phyloP scores from a whole-genome alignment of 1,140 invertebrate species.

The Megathymus violae region DNA sequence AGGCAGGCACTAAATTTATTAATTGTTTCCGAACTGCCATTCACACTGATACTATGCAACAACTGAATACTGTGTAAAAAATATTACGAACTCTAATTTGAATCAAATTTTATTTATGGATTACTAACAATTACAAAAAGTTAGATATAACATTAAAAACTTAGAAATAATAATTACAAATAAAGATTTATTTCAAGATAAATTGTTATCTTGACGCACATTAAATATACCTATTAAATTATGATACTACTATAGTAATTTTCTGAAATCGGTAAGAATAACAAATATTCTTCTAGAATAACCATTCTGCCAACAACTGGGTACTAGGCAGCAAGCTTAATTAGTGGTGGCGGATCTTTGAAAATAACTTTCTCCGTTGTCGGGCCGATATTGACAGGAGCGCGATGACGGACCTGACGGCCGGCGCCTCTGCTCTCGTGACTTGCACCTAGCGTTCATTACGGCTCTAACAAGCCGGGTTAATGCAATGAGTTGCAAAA shows the following conservation, averaged over 20 bases:
- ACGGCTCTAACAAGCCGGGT: conserved; percentile 77
- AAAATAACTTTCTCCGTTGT: conserved; percentile 76
- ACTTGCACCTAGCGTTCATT: conserved; percentile 77
- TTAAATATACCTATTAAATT: no score
- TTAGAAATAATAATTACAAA: no score
- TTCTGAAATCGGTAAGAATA: no score
- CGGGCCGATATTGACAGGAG: conserved; percentile 72
- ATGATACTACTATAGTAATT: no score
- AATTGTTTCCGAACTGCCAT: conserved; percentile 57
- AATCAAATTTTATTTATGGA: no score
- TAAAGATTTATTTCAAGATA: no score
- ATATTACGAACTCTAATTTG: no score
- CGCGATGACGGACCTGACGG: conserved; percentile 58
- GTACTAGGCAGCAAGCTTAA: conserved; percentile 70
- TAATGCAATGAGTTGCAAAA: conserved; percentile 82
- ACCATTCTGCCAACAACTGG: conserved; percentile 57
- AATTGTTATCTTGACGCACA: no score
- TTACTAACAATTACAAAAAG: no score
- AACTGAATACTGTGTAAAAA: conserved; percentile 12
- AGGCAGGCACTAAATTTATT: conserved; percentile 63
- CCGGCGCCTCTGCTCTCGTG: conserved; percentile 72
- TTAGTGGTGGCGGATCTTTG: conserved; percentile 74
- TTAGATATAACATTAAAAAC: no score
- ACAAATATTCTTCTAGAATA: neutral
- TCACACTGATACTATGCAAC: conserved; percentile 23